Evolutionary conservation across 2,888 invertebrate species (phyloP).

Genomic region (Blastobasis lacticolella): DNA sequence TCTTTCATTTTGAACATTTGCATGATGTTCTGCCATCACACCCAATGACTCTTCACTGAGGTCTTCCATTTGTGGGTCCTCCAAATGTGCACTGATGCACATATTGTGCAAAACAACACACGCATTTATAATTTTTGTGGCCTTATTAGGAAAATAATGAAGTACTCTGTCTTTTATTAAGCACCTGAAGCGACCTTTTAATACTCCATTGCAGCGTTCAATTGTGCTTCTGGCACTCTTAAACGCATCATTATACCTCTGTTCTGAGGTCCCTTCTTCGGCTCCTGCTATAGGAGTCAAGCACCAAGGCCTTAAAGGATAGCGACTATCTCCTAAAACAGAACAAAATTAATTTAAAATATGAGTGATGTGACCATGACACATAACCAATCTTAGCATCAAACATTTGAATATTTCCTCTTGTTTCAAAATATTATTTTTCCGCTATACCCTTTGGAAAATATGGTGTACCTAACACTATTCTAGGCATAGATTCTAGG

Average conservation of each 20-base stretch:
- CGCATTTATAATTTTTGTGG: not conserved
- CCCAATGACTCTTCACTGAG: not conserved
- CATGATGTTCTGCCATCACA: not conserved
- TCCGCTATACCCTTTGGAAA: no score
- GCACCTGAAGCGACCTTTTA: conserved; percentile 2
- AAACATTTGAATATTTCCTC: no score
- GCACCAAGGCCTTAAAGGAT: conserved; percentile 1
- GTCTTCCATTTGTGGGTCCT: not conserved
- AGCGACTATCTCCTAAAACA: not conserved
- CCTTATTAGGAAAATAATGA: not conserved
- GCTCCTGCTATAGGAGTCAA: not conserved
- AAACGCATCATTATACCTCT: not conserved
- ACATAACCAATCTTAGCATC: not conserved
- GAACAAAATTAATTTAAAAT: not conserved
- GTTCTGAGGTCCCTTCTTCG: not conserved
- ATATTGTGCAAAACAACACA: not conserved
- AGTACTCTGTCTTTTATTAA: not conserved
- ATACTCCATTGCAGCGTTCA: conserved; percentile 4
- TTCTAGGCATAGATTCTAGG: not conserved
- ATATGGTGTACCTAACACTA: no score
- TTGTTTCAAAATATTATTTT: no score
- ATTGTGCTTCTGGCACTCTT: conserved; percentile 3
- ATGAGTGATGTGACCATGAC: not conserved
- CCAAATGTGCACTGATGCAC: not conserved
- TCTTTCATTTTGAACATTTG: not conserved